Percentiles rank a stretch among this genome's conserved stretches.
phyloP scores from a whole-genome alignment of 2,113 vertebrate genomes.

The Caloenas nicobarica region DNA sequence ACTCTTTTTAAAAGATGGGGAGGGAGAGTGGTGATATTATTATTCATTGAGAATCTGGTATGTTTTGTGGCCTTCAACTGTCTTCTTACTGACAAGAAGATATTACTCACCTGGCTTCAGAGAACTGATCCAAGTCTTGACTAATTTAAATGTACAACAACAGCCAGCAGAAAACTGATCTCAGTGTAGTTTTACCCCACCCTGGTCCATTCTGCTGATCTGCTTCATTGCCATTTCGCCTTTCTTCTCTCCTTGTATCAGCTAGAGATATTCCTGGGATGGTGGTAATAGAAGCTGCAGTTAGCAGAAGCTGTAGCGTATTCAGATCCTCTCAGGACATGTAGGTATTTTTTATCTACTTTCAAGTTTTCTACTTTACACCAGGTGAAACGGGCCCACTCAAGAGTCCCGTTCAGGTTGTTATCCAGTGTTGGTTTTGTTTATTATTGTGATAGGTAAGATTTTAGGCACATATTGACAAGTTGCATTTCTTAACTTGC shows the following conservation, averaged over 20 bases:
- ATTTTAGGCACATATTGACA: background rate
- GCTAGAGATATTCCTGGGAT: background rate
- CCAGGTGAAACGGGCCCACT: background rate
- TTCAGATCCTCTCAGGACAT: background rate
- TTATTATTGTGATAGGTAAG: background rate
- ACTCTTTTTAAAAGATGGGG: background rate
- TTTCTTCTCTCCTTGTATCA: background rate
- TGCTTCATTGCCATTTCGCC: accelerated
- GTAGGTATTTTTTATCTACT: background rate
- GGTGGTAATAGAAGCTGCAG: background rate
- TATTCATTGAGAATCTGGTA: background rate
- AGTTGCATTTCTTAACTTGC: background rate
- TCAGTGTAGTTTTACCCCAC: background rate
- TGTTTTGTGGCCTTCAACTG: background rate
- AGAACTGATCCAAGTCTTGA: background rate
- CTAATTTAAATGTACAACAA: background rate
- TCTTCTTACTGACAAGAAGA: background rate
- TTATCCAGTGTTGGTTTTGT: accelerated
- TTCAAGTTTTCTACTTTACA: background rate
- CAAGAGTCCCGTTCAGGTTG: background rate
- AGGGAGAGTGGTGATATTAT: background rate
- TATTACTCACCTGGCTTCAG: background rate
- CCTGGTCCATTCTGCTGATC: background rate
- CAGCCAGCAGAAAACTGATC: background rate
- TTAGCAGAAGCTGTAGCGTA: background rate